Evolutionary conservation across 1,140 invertebrate species (phyloP).

Genomic region (Apolygus lucorum): DNA sequence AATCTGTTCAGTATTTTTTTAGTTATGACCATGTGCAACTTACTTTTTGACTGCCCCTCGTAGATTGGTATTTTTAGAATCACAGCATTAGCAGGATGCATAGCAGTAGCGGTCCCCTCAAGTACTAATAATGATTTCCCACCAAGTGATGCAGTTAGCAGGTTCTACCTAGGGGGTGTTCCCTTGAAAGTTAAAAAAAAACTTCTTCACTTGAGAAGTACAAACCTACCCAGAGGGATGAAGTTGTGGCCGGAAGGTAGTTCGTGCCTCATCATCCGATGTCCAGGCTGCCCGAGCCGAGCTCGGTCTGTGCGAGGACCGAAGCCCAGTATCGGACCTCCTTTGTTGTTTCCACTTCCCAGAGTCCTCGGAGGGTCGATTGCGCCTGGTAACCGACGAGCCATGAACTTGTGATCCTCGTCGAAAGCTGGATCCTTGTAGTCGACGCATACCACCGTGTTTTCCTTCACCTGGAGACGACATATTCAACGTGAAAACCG

Average conservation of each 20-base stretch:
- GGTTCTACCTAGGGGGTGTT: too few relatives aligned
- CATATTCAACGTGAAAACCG: too few relatives aligned
- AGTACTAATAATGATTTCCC: too few relatives aligned
- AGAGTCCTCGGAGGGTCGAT: not conserved
- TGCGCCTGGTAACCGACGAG: not conserved
- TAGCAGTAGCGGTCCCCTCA: too few relatives aligned
- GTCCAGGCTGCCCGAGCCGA: not conserved
- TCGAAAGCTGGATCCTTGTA: not conserved
- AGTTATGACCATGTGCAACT: too few relatives aligned
- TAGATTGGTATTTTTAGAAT: too few relatives aligned
- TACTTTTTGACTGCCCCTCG: too few relatives aligned
- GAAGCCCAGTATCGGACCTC: not conserved
- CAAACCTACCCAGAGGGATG: not conserved
- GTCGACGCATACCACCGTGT: not conserved
- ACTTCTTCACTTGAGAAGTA: not conserved
- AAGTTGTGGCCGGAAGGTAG: not conserved
- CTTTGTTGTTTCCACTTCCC: not conserved
- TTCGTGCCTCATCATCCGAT: conserved; percentile 11
- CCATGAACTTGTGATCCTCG: conserved; percentile 1
- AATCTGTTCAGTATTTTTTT: too few relatives aligned
- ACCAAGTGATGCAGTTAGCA: too few relatives aligned
- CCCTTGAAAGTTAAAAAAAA: too few relatives aligned
- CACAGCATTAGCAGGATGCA: too few relatives aligned
- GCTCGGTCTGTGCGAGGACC: not conserved
- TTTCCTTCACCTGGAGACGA: not conserved